Percentiles rank a stretch among this genome's conserved stretches.
phyloP scores from a whole-genome alignment of 1,140 invertebrate species.

The Helicoverpa zea region DNA sequence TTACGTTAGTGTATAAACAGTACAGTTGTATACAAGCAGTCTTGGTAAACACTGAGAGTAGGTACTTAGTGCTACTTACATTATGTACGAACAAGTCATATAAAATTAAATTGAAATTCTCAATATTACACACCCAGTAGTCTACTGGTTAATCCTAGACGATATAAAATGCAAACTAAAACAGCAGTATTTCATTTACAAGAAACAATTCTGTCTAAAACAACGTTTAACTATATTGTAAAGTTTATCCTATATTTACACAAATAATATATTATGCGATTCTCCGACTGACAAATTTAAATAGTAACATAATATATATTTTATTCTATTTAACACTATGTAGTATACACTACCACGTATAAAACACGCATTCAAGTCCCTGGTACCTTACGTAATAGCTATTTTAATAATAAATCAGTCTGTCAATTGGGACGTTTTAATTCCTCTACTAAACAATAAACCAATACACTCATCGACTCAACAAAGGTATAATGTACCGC shows the following conservation, averaged over 20 bases:
- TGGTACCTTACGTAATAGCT: slow-evolving; percentile 79
- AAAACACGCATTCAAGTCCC: slow-evolving; percentile 86
- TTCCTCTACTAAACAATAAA: slow-evolving; percentile 84
- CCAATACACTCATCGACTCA: slow-evolving; percentile 80
- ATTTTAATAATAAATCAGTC: slow-evolving; percentile 85
- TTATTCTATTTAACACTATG: slow-evolving; percentile 83
- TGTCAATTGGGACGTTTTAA: slow-evolving; percentile 86
- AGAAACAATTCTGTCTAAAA: slow-evolving; percentile 84
- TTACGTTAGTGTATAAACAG: slow-evolving; percentile 83
- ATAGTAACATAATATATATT: slow-evolving; percentile 84
- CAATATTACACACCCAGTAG: slow-evolving; percentile 77
- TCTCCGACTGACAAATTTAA: slow-evolving; percentile 80
- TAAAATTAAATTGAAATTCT: slow-evolving; percentile 81
- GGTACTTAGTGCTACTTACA: slow-evolving; percentile 84
- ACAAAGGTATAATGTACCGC: slow-evolving; percentile 74
- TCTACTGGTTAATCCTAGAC: slow-evolving; percentile 77
- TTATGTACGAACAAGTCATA: slow-evolving; percentile 79
- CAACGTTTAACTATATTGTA: slow-evolving; percentile 75
- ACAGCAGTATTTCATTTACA: slow-evolving; percentile 85
- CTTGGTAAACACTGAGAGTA: slow-evolving; percentile 86
- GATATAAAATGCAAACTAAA: slow-evolving; percentile 86
- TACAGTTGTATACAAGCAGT: slow-evolving; percentile 86
- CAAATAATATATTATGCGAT: slow-evolving; percentile 85
- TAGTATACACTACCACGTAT: slow-evolving; percentile 86
- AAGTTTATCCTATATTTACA: slow-evolving; percentile 83